Base-by-base conservation (phyloP, 2,888 invertebrate genomes). In the Apamea crenata region DNA sequence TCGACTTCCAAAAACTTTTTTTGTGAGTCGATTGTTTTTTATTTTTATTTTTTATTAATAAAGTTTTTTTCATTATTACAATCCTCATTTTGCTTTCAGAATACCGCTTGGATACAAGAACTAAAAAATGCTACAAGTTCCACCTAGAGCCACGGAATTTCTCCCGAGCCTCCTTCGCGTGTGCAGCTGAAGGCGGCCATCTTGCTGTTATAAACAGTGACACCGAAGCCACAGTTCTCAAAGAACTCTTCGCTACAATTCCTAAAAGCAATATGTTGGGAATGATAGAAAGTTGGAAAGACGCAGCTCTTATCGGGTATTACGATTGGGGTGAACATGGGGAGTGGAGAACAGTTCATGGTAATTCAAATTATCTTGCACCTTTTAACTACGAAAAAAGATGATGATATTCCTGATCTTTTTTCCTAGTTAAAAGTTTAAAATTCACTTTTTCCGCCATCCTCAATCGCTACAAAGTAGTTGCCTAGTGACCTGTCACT, bases 321-420 rank as follows among this genome's bases (percentile, higher is more conserved):
- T 86, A 89, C 21, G 91, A 93, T 69, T 93, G 93, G 92, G 88
- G 86, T n/a, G 91, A 90, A 61, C 89, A 87, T 14, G 91, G 91
- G 0, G 89, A 90, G 0, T 94, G 93, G 93, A 89, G 91, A 69
- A 94, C 92, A 7, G 88, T 93, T 56, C 91, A 93, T 53, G 93
- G 93, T 93, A 85, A 79, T 59, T 61, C 21, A 32, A 63, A n/a
- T 40, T 50, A 2, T 47, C 2, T 32, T 63, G 1, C 8, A 61
- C 7, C 7, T 7, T 18, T 18, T n/a, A 59, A n/a, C 16, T 61
- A 61, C 16, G 1, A 61, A 7, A 29, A n/a, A 32, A n/a, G n/a
- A n/a, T n/a, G n/a, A n/a, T n/a, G n/a, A n/a, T n/a, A n/a, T n/a
- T n/a, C n/a, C n/a, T n/a, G n/a, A n/a, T n/a, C n/a, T n/a, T n/a